Evolutionary conservation across 2,113 vertebrate genomes (phyloP).

Genomic region (Saguinus imperator): DNA sequence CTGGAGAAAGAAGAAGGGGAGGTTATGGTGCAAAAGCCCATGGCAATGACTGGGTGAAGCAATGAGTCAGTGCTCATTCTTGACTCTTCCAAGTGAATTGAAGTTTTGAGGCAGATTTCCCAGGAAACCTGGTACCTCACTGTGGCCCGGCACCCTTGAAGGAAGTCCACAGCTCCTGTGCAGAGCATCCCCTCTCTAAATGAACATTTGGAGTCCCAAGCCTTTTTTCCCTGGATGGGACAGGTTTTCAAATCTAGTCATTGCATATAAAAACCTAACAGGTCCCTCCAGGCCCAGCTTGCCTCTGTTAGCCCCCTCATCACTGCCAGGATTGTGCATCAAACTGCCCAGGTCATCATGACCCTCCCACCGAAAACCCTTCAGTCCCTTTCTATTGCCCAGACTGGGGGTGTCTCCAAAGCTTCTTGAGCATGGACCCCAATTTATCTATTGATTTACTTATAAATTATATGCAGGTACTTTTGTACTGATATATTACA

Average conservation of each 20-base stretch:
- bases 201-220: neutral
- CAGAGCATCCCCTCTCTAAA: neutral
- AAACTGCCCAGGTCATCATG: neutral
- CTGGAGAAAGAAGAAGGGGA: neutral
- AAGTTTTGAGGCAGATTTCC: neutral
- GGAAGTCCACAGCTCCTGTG: fast-evolving
- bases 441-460: neutral
- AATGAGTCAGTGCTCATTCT: neutral
- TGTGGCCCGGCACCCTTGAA: neutral
- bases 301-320: neutral
- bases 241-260: neutral
- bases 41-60: neutral
- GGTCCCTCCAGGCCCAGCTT: neutral
- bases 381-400: neutral
- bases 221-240: neutral
- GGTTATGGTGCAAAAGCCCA: neutral
- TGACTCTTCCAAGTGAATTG: neutral
- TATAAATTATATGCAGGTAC: neutral
- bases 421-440: neutral
- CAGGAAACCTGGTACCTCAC: neutral
- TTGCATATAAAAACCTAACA: neutral
- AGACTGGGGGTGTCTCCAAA: neutral
- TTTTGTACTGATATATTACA: neutral
- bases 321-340: neutral
- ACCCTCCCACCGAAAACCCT: neutral